A percentile compares a stretch with the other conserved stretches of the same genome.
Conservation (phyloP, 2,113 vertebrate genomes). For the Phylloscopus whistleri region DNA sequence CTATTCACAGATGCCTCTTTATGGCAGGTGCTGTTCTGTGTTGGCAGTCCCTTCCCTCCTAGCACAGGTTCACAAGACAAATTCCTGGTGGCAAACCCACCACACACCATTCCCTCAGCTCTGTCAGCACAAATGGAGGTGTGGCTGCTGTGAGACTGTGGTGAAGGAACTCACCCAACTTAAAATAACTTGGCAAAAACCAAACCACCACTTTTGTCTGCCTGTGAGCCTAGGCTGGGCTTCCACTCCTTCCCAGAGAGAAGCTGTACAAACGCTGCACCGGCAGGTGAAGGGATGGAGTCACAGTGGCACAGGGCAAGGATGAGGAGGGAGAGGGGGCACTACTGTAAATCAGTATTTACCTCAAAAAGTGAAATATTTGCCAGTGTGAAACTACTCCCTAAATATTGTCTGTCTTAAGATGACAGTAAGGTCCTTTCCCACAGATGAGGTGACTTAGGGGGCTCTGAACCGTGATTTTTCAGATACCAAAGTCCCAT, state of each 20-base stretch:
- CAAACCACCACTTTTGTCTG: background rate
- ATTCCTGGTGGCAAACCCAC: background rate
- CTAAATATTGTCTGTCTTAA: background rate
- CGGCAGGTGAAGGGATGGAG: background rate
- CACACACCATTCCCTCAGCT: background rate
- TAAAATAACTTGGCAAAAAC: background rate
- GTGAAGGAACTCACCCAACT: background rate
- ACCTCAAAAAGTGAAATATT: background rate
- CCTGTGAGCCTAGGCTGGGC: background rate
- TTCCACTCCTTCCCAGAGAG: background rate
- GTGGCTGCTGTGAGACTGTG: background rate
- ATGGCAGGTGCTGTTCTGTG: background rate
- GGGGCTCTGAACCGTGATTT: background rate
- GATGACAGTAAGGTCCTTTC: background rate
- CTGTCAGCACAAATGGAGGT: background rate
- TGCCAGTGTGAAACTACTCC: background rate
- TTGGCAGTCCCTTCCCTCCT: background rate
- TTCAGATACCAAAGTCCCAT: background rate
- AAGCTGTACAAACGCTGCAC: background rate
- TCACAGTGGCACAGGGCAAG: background rate
- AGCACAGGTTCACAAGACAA: background rate
- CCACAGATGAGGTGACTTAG: background rate
- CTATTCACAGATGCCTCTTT: background rate
- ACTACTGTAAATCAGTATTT: background rate
- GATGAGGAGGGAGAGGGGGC: background rate